Evolutionary conservation across 2,888 invertebrate species (phyloP).

Genomic region (Aphelenchoides bicaudatus): DNA sequence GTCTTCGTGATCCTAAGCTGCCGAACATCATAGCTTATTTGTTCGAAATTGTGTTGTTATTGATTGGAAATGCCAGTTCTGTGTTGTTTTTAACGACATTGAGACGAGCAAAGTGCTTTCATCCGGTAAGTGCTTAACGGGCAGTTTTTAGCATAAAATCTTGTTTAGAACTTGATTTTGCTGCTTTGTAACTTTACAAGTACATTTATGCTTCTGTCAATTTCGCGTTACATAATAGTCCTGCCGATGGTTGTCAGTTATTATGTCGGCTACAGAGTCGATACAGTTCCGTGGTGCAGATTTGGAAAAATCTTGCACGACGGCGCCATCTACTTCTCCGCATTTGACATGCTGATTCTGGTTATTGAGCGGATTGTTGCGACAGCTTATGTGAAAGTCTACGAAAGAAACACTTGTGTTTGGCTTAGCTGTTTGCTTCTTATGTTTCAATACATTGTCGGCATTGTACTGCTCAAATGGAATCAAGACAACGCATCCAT

Average conservation of each 20-base stretch:
- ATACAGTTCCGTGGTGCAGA: neutral
- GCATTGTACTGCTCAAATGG: neutral
- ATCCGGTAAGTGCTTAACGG: neutral
- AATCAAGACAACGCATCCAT: too few species aligned
- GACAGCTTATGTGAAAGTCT: too few species aligned
- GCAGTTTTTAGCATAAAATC: neutral
- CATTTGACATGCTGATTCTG: too few species aligned
- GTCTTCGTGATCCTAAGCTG: neutral
- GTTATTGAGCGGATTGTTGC: too few species aligned
- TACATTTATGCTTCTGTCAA: neutral
- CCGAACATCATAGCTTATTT: neutral
- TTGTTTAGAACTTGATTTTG: neutral
- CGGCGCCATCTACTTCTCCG: neutral
- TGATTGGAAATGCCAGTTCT: too few species aligned
- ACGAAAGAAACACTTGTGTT: too few species aligned
- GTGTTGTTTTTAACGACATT: too few species aligned
- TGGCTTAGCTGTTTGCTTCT: too few species aligned
- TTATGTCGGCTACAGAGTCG: neutral
- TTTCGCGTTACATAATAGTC: neutral
- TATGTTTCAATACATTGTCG: constrained; percentile 1
- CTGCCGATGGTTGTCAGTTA: neutral
- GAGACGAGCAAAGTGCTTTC: neutral
- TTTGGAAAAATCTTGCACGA: neutral
- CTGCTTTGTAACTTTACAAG: neutral
- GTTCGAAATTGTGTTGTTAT: neutral